These are phyloP conservation scores for Mesorhabditis spiculigera DNA, from an alignment of 2,888 invertebrate genomes.

Conservation along the genomic window DNA sequence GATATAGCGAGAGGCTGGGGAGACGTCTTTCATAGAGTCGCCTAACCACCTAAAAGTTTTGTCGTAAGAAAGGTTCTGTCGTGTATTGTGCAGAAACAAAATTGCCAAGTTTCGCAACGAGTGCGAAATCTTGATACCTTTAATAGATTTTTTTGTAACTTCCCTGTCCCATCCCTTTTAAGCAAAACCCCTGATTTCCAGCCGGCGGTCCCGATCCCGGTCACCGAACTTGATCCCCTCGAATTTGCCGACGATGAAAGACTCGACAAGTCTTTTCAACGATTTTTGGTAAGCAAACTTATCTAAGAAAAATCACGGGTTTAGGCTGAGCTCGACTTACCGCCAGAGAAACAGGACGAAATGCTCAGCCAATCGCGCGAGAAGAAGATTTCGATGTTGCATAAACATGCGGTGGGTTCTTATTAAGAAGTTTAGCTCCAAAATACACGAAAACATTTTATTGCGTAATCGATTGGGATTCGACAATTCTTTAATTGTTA, in stretches of 20 bases:
- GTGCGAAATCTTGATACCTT: too few relatives aligned
- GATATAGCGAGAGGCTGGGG: too few relatives aligned
- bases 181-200: too few relatives aligned
- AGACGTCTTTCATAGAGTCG: too few relatives aligned
- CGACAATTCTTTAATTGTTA: background rate
- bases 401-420: slow-evolving; percentile 31
- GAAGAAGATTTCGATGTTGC: slow-evolving; percentile 47
- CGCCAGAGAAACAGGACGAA: slow-evolving; percentile 43
- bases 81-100: too few relatives aligned
- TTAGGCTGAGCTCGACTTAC: slow-evolving; percentile 47
- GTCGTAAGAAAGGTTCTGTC: too few relatives aligned
- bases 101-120: too few relatives aligned
- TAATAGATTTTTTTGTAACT: too few relatives aligned
- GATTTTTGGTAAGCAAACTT: slow-evolving; percentile 17
- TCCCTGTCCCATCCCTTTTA: too few relatives aligned
- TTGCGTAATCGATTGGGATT: slow-evolving; percentile 5
- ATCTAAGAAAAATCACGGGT: slow-evolving; percentile 10
- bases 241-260: slow-evolving; percentile 12
- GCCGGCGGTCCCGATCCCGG: slow-evolving; percentile 13
- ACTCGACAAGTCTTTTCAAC: slow-evolving; percentile 13
- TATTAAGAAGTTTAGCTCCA: too few relatives aligned
- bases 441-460: too few relatives aligned
- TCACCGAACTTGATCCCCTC: slow-evolving; percentile 9
- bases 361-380: slow-evolving; percentile 42
- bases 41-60: too few relatives aligned